phyloP scores from a whole-genome alignment of 2,113 vertebrate genomes.

The Electrona antarctica region DNA sequence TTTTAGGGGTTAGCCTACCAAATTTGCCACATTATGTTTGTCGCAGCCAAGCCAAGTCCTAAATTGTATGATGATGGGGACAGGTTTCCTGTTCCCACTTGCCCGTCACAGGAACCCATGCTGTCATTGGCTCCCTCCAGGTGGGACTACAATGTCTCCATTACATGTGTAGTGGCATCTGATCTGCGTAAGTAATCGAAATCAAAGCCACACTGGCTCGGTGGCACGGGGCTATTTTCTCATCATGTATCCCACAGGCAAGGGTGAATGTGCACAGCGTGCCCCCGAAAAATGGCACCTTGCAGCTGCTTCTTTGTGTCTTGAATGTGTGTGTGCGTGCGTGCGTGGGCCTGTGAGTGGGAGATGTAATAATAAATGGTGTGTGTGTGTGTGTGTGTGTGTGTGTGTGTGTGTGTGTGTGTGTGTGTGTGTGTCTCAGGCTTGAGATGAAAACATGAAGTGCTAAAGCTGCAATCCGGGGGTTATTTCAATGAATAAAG shows the following conservation, averaged over 20 bases:
- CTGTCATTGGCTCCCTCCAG: slow-evolving; percentile 48
- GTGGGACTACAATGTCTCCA: slow-evolving; percentile 52
- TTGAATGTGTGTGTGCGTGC: slow-evolving; percentile 21
- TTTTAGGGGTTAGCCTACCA: too few species aligned
- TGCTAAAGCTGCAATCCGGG: too few species aligned
- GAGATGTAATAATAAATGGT: background rate
- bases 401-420: too few species aligned
- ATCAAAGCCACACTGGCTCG: slow-evolving; percentile 1
- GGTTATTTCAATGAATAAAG: too few species aligned
- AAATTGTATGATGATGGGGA: background rate
- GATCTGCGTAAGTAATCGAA: slow-evolving; percentile 27
- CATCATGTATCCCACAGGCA: slow-evolving; percentile 45
- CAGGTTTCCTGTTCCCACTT: slow-evolving; percentile 36
- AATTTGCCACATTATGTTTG: background rate
- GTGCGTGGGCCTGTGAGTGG: slow-evolving; percentile 29
- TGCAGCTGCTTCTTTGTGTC: slow-evolving; percentile 31
- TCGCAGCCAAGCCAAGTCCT: too few species aligned
- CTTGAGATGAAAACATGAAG: too few species aligned
- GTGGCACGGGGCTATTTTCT: slow-evolving; percentile 52
- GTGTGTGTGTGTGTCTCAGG: too few species aligned
- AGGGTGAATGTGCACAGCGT: slow-evolving; percentile 30
- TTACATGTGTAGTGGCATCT: slow-evolving; percentile 48
- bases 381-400: too few species aligned
- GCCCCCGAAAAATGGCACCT: slow-evolving; percentile 32
- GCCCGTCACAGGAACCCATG: slow-evolving; percentile 43